Conservation (phyloP, 2,888 invertebrate species). For the Ichneumoninae sp. region DNA sequence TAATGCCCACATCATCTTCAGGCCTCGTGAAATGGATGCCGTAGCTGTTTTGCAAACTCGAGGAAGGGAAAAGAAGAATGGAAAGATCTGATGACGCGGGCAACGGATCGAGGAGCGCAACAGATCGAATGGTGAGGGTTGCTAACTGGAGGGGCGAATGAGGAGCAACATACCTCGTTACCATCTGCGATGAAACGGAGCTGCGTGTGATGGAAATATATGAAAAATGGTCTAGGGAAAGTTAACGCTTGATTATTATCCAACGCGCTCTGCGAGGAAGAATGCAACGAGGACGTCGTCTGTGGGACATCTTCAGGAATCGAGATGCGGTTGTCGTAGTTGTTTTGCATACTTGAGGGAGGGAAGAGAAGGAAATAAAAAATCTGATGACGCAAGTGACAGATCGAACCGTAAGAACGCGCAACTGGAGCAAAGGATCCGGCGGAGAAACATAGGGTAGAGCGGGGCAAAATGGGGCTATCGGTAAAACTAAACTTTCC, state of each 20-base stretch:
- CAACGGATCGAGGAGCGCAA: neutral
- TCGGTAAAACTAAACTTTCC: too few relatives aligned
- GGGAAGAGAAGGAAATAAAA: neutral
- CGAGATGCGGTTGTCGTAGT: neutral
- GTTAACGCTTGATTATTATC: too few relatives aligned
- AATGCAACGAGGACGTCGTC: slow-evolving; percentile 54
- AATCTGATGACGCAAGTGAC: slow-evolving; percentile 23
- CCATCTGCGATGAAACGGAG: neutral
- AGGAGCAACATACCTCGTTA: too few relatives aligned
- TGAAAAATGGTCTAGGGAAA: too few relatives aligned
- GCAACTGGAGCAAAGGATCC: neutral
- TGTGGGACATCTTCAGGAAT: slow-evolving; percentile 66
- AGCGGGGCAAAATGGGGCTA: too few relatives aligned
- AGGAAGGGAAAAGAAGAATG: neutral
- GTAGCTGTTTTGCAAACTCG: slow-evolving; percentile 21
- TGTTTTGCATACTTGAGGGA: slow-evolving; percentile 7
- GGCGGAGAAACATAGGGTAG: neutral
- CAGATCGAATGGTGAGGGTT: neutral
- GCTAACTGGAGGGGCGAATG: neutral
- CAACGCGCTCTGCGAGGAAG: too few relatives aligned
- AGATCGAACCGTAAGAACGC: neutral
- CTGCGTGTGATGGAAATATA: too few relatives aligned
- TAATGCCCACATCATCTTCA: slow-evolving; percentile 71
- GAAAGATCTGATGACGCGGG: slow-evolving; percentile 27
- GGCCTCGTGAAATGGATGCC: slow-evolving; percentile 11